Conservation (phyloP, 2,888 invertebrate species). For the Gastracanthus pulcherrimus region DNA sequence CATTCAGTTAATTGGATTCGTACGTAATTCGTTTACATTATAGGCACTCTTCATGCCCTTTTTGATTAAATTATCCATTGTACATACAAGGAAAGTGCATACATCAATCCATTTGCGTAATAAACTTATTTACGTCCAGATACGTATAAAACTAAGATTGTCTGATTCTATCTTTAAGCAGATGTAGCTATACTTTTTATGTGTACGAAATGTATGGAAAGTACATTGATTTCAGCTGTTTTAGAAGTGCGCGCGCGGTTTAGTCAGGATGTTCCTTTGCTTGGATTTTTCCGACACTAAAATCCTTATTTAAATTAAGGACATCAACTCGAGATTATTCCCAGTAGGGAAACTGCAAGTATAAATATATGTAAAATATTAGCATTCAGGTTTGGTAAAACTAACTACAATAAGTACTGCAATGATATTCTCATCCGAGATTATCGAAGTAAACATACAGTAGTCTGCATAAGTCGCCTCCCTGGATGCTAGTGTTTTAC, state of each 20-base stretch:
- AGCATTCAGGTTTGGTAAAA: neutral
- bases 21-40: constrained; percentile 40
- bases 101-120: constrained; percentile 47
- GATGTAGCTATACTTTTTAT: constrained; percentile 45
- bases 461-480: neutral
- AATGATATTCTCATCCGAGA: neutral
- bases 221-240: constrained; percentile 45
- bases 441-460: neutral
- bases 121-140: constrained; percentile 58
- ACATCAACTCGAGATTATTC: constrained; percentile 17
- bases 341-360: neutral
- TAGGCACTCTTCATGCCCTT: constrained; percentile 25
- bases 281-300: constrained; percentile 31
- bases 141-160: constrained; percentile 46
- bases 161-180: constrained; percentile 47
- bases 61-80: constrained; percentile 52
- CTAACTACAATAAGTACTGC: neutral
- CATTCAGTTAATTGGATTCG: constrained; percentile 53
- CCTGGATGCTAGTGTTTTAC: neutral
- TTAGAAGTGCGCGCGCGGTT: constrained; percentile 34
- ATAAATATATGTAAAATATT: neutral
- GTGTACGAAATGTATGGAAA: constrained; percentile 33
- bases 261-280: constrained; percentile 48
- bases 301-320: neutral
- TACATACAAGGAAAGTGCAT: constrained; percentile 54